Conservation (phyloP, 2,797 vertebrate genomes). For the Linurgus olivaceus region DNA sequence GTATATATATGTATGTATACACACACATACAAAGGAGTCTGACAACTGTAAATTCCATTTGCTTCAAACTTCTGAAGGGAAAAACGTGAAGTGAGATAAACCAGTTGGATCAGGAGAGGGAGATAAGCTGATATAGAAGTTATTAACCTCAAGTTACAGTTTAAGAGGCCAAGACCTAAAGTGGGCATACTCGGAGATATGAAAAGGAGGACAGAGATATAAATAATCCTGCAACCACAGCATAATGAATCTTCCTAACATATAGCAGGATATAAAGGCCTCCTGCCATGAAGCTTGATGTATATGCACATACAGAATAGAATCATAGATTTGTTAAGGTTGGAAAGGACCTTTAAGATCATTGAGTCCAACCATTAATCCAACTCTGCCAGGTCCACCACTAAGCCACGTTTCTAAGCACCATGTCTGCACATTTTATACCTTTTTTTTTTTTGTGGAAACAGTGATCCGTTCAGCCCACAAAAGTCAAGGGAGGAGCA, state of each 20-base stretch:
- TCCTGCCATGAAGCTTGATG: not conserved
- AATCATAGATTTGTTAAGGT: not conserved
- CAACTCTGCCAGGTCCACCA: not conserved
- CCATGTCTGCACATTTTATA: not conserved
- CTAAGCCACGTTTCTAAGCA: not conserved
- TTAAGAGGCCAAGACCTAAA: not conserved
- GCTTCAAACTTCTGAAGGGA: not conserved
- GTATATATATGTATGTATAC: rapidly evolving
- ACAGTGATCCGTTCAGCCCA: rapidly evolving
- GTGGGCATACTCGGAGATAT: not conserved
- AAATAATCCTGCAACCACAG: not conserved
- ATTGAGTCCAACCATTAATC: not conserved
- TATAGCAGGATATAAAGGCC: not conserved
- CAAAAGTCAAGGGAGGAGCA: not conserved
- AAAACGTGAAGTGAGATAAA: not conserved
- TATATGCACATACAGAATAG: rapidly evolving
- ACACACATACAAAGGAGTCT: not conserved
- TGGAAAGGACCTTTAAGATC: not conserved
- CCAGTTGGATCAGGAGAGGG: not conserved
- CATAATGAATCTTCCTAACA: not conserved
- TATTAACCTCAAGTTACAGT: not conserved
- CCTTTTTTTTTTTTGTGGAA: not conserved
- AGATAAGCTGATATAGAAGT: not conserved
- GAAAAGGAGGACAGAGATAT: not conserved
- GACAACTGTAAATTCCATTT: not conserved